A percentile compares a stretch with the other conserved stretches of the same genome.
Conservation (phyloP, 2,113 vertebrate species). For the Eonycteris spelaea region DNA sequence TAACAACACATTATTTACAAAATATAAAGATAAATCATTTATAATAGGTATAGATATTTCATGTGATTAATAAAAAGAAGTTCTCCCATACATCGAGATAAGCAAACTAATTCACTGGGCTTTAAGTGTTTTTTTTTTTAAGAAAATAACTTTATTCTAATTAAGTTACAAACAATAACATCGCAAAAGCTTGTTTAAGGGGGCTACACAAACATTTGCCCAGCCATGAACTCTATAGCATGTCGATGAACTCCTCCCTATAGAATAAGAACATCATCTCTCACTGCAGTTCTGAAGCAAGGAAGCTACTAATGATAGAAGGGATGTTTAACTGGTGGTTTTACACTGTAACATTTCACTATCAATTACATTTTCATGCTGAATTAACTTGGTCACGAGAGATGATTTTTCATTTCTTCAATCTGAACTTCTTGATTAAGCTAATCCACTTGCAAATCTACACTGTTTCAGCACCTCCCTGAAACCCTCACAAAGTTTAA, state of each 20-base stretch:
- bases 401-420: neutral
- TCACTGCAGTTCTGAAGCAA: neutral
- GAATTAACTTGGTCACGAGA: neutral
- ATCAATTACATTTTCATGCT: neutral
- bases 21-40: neutral
- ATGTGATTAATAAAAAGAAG: neutral
- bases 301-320: neutral
- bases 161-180: neutral
- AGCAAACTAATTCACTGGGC: neutral
- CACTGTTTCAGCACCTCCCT: constrained; percentile 91
- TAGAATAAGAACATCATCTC: neutral
- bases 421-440: neutral
- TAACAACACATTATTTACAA: neutral
- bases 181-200: neutral
- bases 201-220: neutral
- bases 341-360: neutral
- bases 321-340: neutral
- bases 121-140: neutral
- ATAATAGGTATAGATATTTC: neutral
- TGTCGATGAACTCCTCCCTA: neutral
- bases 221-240: neutral
- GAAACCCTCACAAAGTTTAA: constrained; percentile 93
- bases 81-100: neutral
- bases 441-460: constrained; percentile 85
- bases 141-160: neutral